Conservation (phyloP, 1,140 invertebrate genomes). For the Frieseomelitta varia region DNA sequence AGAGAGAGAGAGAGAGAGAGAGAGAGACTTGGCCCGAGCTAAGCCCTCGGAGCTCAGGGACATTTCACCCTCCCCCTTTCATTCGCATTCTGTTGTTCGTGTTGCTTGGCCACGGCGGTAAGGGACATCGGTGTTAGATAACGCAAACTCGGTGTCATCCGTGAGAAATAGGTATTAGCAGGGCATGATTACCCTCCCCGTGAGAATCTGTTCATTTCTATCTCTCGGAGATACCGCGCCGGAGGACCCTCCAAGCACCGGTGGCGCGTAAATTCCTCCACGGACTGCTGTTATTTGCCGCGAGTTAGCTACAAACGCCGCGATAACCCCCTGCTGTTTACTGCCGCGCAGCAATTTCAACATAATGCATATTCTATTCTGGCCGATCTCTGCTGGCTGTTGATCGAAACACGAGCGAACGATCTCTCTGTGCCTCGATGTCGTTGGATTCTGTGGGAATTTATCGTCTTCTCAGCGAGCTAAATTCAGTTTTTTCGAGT, state of each 20-base stretch:
- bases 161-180: slow-evolving; percentile 23
- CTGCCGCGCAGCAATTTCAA: not conserved
- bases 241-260: not conserved
- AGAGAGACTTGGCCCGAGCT: slow-evolving; percentile 10
- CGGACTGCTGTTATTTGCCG: not conserved
- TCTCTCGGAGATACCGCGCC: not conserved
- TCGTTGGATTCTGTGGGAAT: too few species aligned
- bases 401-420: too few species aligned
- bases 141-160: slow-evolving; percentile 13
- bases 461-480: too few species aligned
- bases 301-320: not conserved
- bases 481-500: too few species aligned
- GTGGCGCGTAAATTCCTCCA: not conserved
- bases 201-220: slow-evolving; percentile 14
- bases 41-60: slow-evolving; percentile 19
- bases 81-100: not conserved
- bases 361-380: not conserved
- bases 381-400: not conserved
- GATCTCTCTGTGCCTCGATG: too few species aligned
- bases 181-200: not conserved
- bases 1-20: slow-evolving; percentile 11
- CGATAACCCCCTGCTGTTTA: not conserved
- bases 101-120: not conserved
- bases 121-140: not conserved
- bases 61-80: not conserved